Conservation (phyloP, 2,888 invertebrate species). For the Bombylius discolor region DNA sequence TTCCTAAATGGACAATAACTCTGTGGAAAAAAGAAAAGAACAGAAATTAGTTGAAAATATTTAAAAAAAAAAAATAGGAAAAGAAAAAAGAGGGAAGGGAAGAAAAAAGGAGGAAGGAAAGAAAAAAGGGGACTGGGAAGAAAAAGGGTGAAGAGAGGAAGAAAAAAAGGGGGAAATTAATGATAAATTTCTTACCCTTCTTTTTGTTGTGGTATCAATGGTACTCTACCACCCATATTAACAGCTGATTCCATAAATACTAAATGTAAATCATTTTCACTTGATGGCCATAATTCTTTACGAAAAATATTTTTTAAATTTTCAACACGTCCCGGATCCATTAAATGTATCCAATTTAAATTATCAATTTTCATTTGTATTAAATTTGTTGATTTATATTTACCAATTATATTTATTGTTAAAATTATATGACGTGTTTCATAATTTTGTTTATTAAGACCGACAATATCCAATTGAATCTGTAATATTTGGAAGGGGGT, state of each 20-base stretch:
- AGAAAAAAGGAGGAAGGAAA: too few species aligned
- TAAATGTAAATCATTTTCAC: constrained; percentile 59
- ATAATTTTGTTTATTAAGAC: constrained; percentile 62
- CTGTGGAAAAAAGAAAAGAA: constrained; percentile 36
- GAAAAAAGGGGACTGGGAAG: too few species aligned
- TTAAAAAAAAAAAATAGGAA: background rate
- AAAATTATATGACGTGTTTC: constrained; percentile 54
- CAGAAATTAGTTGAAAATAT: constrained; percentile 69
- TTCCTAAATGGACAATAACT: constrained; percentile 69
- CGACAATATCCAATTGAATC: constrained; percentile 58
- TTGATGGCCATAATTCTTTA: constrained; percentile 64
- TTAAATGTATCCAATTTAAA: constrained; percentile 75
- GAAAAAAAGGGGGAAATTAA: background rate
- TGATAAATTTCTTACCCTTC: constrained; percentile 50
- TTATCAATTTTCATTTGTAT: constrained; percentile 82
- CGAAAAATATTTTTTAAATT: constrained; percentile 64
- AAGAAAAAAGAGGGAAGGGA: background rate
- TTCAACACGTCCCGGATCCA: constrained; percentile 59
- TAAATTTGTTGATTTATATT: constrained; percentile 57
- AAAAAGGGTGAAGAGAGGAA: background rate
- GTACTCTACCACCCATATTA: constrained; percentile 69
- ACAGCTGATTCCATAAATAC: constrained; percentile 77
- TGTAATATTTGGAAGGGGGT: constrained; percentile 1
- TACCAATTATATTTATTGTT: constrained; percentile 50
- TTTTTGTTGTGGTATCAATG: constrained; percentile 67